A percentile compares a stretch with the other conserved stretches of the same genome.
Evolutionary conservation across 2,113 vertebrate species (phyloP).

Genomic region (Crocuta crocuta): DNA sequence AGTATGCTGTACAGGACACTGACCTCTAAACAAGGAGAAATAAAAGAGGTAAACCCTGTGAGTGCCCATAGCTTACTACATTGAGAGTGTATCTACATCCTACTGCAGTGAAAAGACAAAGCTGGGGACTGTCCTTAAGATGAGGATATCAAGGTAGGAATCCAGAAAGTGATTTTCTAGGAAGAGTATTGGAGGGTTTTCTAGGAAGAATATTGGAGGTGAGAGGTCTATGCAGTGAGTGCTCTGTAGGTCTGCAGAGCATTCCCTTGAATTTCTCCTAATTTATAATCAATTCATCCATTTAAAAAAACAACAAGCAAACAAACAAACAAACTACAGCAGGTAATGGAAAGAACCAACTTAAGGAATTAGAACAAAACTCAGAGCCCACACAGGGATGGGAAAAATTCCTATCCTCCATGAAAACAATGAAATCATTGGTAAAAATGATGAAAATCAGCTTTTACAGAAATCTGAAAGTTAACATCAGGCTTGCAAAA

Average conservation of each 20-base stretch:
- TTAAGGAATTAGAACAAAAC: not conserved
- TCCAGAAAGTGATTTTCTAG: not conserved
- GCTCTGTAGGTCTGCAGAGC: not conserved
- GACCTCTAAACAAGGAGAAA: not conserved
- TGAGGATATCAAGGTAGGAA: not conserved
- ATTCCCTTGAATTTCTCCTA: not conserved
- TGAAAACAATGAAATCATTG: not conserved
- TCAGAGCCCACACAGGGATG: not conserved
- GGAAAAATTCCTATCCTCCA: not conserved
- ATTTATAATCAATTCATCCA: not conserved
- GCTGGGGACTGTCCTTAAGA: not conserved
- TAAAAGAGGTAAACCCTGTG: not conserved
- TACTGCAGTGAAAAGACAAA: not conserved
- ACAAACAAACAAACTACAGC: not conserved
- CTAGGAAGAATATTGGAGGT: not conserved
- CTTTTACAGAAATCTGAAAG: not conserved
- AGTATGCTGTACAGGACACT: fast-evolving
- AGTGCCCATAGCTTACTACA: not conserved
- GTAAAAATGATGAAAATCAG: not conserved
- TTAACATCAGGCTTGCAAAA: not conserved
- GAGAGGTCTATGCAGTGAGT: not conserved
- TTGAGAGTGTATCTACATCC: not conserved
- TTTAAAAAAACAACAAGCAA: not conserved
- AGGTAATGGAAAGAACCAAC: not conserved
- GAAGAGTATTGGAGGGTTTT: not conserved